Conservation (phyloP, 1,140 invertebrate genomes). For the Drosophila jambulina region DNA sequence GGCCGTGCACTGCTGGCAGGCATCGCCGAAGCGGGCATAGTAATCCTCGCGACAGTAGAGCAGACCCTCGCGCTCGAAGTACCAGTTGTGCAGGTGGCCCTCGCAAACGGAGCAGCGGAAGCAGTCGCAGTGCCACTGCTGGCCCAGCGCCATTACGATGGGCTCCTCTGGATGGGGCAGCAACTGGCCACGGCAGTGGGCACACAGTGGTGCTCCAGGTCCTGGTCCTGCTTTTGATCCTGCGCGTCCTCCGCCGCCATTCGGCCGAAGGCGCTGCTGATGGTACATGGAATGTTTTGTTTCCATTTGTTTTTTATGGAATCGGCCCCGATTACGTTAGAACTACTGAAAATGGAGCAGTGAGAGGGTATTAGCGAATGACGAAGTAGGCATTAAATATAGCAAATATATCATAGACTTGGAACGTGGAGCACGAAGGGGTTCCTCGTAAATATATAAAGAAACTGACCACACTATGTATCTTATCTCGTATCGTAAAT, state of each 20-base stretch:
- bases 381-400: slow-evolving; percentile 29
- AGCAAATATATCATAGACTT: slow-evolving; percentile 12
- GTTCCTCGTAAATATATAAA: too few relatives aligned
- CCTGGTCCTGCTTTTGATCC: slow-evolving; percentile 17
- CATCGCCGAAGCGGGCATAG: slow-evolving; percentile 94
- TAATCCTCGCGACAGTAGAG: slow-evolving; percentile 96
- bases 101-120: slow-evolving; percentile 96
- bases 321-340: slow-evolving; percentile 29
- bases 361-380: slow-evolving; percentile 18
- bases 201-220: slow-evolving; percentile 42
- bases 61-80: slow-evolving; percentile 96
- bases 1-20: slow-evolving; percentile 94
- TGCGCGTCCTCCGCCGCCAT: slow-evolving; percentile 19
- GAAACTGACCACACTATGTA: too few relatives aligned
- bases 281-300: slow-evolving; percentile 51
- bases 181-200: slow-evolving; percentile 67
- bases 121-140: slow-evolving; percentile 95
- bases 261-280: slow-evolving; percentile 42
- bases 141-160: slow-evolving; percentile 88
- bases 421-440: not conserved
- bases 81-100: slow-evolving; percentile 93
- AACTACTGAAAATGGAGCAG: slow-evolving; percentile 1
- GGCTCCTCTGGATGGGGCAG: slow-evolving; percentile 67
- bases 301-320: not conserved
- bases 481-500: slow-evolving; percentile 1